Conservation (phyloP, 2,113 vertebrate genomes). For the Seriola aureovittata region DNA sequence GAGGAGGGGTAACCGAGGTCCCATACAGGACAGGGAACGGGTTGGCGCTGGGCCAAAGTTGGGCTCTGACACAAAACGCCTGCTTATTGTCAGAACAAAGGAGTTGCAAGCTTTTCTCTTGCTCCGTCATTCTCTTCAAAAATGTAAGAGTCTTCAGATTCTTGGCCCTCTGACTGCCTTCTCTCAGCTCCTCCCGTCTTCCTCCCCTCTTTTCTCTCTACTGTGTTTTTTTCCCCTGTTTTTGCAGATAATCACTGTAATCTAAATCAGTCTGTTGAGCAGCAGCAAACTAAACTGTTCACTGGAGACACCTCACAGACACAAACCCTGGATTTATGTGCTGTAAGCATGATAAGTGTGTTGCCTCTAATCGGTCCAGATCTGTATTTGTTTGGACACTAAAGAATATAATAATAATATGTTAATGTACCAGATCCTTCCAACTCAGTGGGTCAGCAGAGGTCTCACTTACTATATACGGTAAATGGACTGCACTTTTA, state of each 20-base stretch:
- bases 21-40: neutral
- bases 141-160: neutral
- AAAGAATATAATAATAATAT: no score
- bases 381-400: neutral
- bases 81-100: neutral
- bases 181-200: neutral
- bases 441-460: no score
- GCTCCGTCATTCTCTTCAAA: neutral
- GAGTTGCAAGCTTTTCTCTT: neutral
- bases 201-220: neutral
- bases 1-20: neutral
- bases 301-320: no score
- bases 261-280: neutral
- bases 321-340: no score
- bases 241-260: neutral
- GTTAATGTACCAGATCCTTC: no score
- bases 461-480: no score
- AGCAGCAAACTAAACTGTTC: no score
- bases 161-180: neutral
- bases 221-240: neutral
- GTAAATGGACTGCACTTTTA: no score
- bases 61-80: neutral
- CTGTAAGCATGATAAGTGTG: no score
- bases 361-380: no score
- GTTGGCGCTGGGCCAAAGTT: neutral